Evolutionary conservation across 1,140 invertebrate genomes (phyloP), one percentile per base, ranked within the genome.

Genomic region (Brachionus koreanus): DNA sequence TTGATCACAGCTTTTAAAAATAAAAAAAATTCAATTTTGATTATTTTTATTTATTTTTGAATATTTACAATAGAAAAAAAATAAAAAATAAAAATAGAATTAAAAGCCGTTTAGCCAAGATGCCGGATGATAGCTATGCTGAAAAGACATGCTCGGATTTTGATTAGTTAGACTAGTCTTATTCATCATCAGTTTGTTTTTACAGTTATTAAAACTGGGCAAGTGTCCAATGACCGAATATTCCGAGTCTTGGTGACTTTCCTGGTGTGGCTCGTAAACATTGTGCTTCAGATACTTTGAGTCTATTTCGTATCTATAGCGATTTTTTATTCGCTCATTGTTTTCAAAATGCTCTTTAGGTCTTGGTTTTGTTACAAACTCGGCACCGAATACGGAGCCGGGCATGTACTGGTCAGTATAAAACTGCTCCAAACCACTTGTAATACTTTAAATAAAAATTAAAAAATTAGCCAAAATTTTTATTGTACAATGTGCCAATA

Each of bases 71-170:
- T 9, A 57, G 9, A 5, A 57, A 2, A 57, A 57, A 57, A 57
- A 57, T 16, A 16, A 57, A 57, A 57, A 57, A n/a, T n/a, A n/a
- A 16, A 57, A 57, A 57, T 7, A n/a, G 1, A 39, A 37, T 16
- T 69, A 69, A 39, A 69, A 69, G 16, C 65, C 65, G 19, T 69
- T 69, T 0, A 69, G 65, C 65, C 65, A 69, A 5, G 65, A 69
- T 10, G 65, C 65, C 10, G 65, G 65, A 33, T 69, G 65, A 69
- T 69, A 69, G 19, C 65, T 69, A 9, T 69, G 65, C 16, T 69
- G 65, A 37, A 37, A 69, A 69, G 33, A 39, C 37, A 69, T 10
- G n/a, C 37, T 39, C 10, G 29, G 65, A 69, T 69, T 69, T n/a
- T 57, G 35, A 19, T 23, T 37, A 16, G 19, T 37, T 19, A 39